These are phyloP conservation scores for Clarias fuscus DNA, from an alignment of 2,797 vertebrate genomes.

Conservation along the genomic window DNA sequence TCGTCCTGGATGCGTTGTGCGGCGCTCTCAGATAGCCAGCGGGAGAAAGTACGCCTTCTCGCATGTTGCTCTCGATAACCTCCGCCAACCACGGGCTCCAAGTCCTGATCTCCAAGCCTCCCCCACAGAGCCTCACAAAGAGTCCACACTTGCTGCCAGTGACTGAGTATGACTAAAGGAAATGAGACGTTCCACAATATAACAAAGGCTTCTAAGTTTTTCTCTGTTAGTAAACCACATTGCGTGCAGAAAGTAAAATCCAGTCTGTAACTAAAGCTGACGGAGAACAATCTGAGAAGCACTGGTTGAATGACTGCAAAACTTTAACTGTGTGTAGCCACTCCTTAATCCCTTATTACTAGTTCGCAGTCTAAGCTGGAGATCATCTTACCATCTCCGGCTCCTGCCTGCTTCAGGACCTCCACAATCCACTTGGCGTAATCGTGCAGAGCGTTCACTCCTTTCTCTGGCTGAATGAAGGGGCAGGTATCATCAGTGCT, in stretches of 20 bases:
- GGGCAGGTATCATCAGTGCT: conserved; percentile 78
- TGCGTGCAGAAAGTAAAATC: neutral
- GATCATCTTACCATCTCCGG: conserved; percentile 70
- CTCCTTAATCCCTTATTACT: no score
- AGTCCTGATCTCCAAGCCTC: conserved; percentile 67
- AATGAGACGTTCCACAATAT: neutral
- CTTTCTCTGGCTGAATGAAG: conserved; percentile 75
- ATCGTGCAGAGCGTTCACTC: conserved; percentile 85
- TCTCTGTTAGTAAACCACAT: neutral
- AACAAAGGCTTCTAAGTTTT: neutral
- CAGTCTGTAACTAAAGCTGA: neutral
- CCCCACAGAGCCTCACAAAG: conserved; percentile 92
- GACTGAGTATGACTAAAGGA: conserved; percentile 71
- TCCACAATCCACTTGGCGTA: conserved; percentile 84
- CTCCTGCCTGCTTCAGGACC: conserved; percentile 57
- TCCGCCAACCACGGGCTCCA: conserved; percentile 57
- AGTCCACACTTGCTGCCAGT: conserved; percentile 89
- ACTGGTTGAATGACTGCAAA: neutral
- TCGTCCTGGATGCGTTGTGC: conserved; percentile 80
- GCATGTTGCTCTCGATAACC: conserved; percentile 82
- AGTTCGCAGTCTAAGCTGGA: neutral
- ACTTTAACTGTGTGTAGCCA: neutral
- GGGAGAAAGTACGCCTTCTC: conserved; percentile 83
- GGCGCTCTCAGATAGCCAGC: conserved; percentile 83
- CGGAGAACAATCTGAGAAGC: neutral